Base-by-base conservation (phyloP, 2,113 vertebrate species). In the Ciconia boyciana region DNA sequence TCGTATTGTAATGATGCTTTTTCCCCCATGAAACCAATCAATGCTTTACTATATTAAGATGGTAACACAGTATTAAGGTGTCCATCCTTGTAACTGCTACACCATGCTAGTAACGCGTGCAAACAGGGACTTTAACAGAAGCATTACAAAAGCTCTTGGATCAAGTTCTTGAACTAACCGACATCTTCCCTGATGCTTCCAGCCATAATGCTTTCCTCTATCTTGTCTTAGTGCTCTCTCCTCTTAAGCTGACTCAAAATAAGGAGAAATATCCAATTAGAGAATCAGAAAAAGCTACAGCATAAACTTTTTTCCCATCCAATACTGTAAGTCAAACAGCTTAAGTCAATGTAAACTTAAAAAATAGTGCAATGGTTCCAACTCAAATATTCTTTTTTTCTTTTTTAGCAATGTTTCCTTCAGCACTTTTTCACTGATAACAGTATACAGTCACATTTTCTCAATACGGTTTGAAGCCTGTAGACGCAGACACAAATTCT, bases 11-110 rank as follows among this genome's bases (percentile, higher is more conserved):
- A 55, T 0, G 18, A 8, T 18, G 36, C 7, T 62, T 39, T 25
- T 44, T 11, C 51, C 19, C 32, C 31, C n/a, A 21, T 21, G 32
- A 44, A 43, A 41, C 16, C 44, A 39, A 13, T 6, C 43, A 36
- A 14, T 31, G 57, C 39, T 71, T 36, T 15, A 2, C 6, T 3
- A 4, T 0, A 1, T 3, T 29, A n/a, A 66, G 64, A 7, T 1
- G 6, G 32, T 26, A 60, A 79, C 9, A 3, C 25, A 58, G 25
- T 2, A 26, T 4, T 21, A 28, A 57, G 21, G 43, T 29, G 34
- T 7, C 51, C 10, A 21, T 12, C 68, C 52, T 19, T 31, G 22
- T 41, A 41, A 14, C 55, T 32, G 51, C 57, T 58, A 19, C 29
- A 19, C 29, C 60, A 49, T 4, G 43, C 8, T 32, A 68, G 9